Conservation (phyloP, 2,113 vertebrate genomes). For the Alethe castanea region DNA sequence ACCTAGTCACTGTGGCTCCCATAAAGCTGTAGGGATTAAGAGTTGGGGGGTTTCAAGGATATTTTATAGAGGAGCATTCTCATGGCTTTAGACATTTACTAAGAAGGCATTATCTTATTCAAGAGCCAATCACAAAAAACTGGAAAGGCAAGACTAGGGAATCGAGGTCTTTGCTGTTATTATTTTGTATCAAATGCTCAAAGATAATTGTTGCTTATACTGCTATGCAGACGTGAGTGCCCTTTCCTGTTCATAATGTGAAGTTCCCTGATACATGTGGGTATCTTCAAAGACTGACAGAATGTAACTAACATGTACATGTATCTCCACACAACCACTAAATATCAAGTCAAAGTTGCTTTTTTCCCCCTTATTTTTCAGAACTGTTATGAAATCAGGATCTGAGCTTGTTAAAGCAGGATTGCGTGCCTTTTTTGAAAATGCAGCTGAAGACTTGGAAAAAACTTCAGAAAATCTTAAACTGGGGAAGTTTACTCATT, state of each 20-base stretch:
- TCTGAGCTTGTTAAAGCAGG: constrained; percentile 92
- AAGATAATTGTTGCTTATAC: neutral
- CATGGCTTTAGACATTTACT: neutral
- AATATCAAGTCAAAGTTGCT: neutral
- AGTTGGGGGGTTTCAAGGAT: neutral
- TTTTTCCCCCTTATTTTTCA: constrained; percentile 45
- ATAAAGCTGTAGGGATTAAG: neutral
- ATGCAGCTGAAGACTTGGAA: constrained; percentile 93
- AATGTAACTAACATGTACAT: neutral
- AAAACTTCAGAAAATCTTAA: constrained; percentile 97
- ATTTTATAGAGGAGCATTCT: neutral
- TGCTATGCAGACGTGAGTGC: neutral
- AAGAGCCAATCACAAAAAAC: neutral
- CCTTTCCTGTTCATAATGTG: neutral
- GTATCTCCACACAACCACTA: neutral
- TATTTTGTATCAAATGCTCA: neutral
- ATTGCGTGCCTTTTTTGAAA: constrained; percentile 93
- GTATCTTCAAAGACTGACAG: neutral
- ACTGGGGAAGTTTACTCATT: constrained; percentile 96
- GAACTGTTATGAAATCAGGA: constrained; percentile 98
- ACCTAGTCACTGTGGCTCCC: neutral
- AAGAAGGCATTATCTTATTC: neutral
- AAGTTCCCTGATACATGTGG: neutral
- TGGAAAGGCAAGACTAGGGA: neutral
- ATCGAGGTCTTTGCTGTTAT: neutral